Evolutionary conservation across 2,888 invertebrate genomes (phyloP), one percentile per base, ranked within the genome.

Genomic region (Agrochola circellaris): DNA sequence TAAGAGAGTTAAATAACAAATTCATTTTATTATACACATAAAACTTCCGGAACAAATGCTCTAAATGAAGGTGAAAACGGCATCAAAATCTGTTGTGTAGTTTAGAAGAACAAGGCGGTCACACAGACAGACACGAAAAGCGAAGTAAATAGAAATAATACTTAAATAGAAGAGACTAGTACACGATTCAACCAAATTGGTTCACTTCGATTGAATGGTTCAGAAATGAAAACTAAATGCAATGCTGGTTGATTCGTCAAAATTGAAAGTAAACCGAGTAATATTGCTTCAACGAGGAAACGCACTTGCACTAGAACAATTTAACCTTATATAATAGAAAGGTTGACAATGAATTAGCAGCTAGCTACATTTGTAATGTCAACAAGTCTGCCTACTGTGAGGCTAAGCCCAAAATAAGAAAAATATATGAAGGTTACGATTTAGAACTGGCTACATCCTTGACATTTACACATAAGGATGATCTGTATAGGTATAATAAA

Each of bases 331-430:
- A 65, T 13, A 26, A 38, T 70, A 77, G 69, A 80, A 82, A 82
- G 79, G 86, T 82, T 81, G 76, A 73, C 85, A 87, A 77, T 87
- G 79, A 74, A 64, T 15, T 74, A 48, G 56, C 58, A 30, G 42
- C 71, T 74, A 62, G 64, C 23, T n/a, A 34, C 0, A 73, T 64
- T 73, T 61, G 23, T 76, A 85, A 87, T 85, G 79, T 78, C 75
- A 81, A 81, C 80, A 66, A 48, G 73, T 75, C 26, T 69, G 8
- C 48, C 58, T 45, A 66, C 58, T 58, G 34, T 73, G 38, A 17
- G 23, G 20, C 6, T 30, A 70, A 73, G 69, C 17, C 34, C 20
- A 51, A 77, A 69, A 69, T 77, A 60, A 62, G 17, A 77, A 38
- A 42, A 26, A 42, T 17, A 38, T 61, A 69, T 56, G n/a, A 82